phyloP scores from a whole-genome alignment of 1,140 invertebrate genomes.

The Probaryconus sp. region DNA sequence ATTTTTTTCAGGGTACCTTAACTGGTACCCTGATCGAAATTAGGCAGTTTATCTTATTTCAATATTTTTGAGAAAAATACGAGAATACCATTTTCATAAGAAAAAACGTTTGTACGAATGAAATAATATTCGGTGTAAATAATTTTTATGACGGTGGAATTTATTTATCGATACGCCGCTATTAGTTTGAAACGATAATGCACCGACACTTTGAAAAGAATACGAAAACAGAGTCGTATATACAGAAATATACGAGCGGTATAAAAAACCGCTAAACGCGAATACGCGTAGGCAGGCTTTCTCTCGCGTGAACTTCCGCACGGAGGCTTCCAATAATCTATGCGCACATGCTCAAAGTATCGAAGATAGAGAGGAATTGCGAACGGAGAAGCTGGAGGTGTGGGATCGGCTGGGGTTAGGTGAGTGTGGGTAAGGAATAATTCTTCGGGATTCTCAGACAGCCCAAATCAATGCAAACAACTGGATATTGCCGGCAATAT shows the following conservation, averaged over 20 bases:
- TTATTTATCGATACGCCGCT: conserved; percentile 15
- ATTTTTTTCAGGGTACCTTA: too few relatives aligned
- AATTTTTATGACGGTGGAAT: too few relatives aligned
- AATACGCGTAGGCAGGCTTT: conserved; percentile 54
- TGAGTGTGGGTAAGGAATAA: conserved; percentile 64
- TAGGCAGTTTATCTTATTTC: too few relatives aligned
- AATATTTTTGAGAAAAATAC: too few relatives aligned
- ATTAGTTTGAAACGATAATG: conserved; percentile 51
- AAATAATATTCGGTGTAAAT: background rate
- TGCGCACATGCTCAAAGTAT: conserved; percentile 66
- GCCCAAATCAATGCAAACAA: conserved; percentile 75
- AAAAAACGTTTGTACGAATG: too few relatives aligned
- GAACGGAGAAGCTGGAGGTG: conserved; percentile 30
- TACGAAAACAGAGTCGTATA: conserved; percentile 39
- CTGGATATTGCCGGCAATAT: conserved; percentile 75
- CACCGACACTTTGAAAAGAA: conserved; percentile 43
- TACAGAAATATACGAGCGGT: conserved; percentile 50
- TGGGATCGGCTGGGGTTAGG: conserved; percentile 38
- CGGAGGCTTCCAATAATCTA: conserved; percentile 68
- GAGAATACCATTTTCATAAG: background rate
- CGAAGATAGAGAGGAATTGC: conserved; percentile 54
- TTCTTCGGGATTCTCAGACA: conserved; percentile 71
- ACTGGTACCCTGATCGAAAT: too few relatives aligned
- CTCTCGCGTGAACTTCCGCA: conserved; percentile 63
- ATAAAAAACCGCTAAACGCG: conserved; percentile 64